A percentile compares a stretch with the other conserved stretches of the same genome.
These are phyloP conservation scores for Molossus molossus DNA, from an alignment of 2,797 vertebrate genomes.

Conservation along the genomic window DNA sequence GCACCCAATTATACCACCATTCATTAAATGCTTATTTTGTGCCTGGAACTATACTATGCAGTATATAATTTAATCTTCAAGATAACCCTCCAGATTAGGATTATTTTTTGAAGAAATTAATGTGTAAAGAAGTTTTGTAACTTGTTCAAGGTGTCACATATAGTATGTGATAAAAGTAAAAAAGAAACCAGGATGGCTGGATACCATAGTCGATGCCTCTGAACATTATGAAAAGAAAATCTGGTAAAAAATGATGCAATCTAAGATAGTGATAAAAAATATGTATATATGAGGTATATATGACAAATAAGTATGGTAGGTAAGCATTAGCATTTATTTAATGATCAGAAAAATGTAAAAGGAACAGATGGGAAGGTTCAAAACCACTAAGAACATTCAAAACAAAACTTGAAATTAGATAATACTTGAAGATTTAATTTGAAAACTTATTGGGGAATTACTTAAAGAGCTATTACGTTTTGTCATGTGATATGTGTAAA, in stretches of 20 bases:
- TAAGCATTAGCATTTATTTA: background rate
- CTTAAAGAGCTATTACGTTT: slow-evolving; percentile 21
- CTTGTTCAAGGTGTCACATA: background rate
- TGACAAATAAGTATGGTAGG: background rate
- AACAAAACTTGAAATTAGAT: slow-evolving; percentile 30
- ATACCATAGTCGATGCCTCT: background rate
- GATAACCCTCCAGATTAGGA: background rate
- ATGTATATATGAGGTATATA: background rate
- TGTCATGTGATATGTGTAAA: background rate
- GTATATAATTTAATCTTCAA: background rate
- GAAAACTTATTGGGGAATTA: slow-evolving; percentile 11
- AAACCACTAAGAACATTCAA: background rate
- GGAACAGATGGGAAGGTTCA: background rate
- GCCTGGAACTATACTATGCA: background rate
- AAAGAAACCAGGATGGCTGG: background rate
- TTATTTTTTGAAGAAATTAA: background rate
- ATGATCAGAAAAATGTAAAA: background rate
- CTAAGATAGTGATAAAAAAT: background rate
- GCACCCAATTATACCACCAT: background rate
- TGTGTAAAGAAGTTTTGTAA: background rate
- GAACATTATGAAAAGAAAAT: slow-evolving; percentile 31
- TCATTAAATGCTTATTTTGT: background rate
- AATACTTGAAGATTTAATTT: slow-evolving; percentile 13
- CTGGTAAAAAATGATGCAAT: background rate
- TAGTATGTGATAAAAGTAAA: background rate